phyloP scores from a whole-genome alignment of 2,113 vertebrate species.

The Tyrannus savana region DNA sequence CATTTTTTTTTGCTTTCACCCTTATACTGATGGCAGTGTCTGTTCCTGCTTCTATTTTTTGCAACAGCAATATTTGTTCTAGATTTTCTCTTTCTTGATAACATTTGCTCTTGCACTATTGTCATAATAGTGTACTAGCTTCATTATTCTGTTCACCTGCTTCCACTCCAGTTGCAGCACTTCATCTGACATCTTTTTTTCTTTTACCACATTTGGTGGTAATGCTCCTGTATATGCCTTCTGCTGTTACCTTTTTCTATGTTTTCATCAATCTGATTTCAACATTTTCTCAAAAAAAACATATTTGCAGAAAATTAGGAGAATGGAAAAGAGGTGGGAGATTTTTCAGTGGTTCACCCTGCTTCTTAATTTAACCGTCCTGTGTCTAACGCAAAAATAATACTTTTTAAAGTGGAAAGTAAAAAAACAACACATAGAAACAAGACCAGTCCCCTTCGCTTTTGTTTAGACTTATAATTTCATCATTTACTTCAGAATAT shows the following conservation, averaged over 20 bases:
- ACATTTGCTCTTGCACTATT: not conserved
- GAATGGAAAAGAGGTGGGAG: not conserved
- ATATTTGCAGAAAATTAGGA: not conserved
- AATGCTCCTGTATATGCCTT: not conserved
- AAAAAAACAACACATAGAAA: not conserved
- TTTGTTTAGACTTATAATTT: not conserved
- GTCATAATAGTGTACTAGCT: accelerated
- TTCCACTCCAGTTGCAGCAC: not conserved
- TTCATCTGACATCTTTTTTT: not conserved
- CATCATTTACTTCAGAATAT: not conserved
- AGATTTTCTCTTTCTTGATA: not conserved
- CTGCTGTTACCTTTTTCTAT: not conserved
- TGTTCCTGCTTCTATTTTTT: not conserved
- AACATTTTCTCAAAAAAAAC: not conserved
- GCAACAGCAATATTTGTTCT: not conserved
- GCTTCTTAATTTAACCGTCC: accelerated
- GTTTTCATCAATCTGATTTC: not conserved
- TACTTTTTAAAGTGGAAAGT: not conserved
- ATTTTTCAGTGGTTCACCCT: not conserved
- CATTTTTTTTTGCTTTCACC: not conserved
- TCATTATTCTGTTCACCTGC: not conserved
- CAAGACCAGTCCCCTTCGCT: accelerated
- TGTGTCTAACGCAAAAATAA: not conserved
- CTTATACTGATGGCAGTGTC: not conserved
- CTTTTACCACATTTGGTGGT: not conserved